These are phyloP conservation scores for Glyptemys insculpta DNA, from an alignment of 2,797 vertebrate genomes.

Conservation along the genomic window DNA sequence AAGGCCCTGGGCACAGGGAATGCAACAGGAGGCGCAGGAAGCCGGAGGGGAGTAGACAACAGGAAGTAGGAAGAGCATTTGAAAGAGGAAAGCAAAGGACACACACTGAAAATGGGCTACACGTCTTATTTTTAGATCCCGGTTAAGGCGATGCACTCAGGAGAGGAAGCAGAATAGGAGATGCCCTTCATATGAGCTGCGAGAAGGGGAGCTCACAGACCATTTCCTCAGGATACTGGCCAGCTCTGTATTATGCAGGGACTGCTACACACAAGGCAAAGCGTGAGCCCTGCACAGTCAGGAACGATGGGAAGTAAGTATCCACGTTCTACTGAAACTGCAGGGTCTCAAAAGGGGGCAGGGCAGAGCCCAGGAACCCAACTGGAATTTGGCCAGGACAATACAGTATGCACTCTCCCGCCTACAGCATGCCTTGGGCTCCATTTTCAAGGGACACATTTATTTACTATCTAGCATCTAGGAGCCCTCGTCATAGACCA, in stretches of 20 bases:
- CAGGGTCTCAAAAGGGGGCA: neutral
- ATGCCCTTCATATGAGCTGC: neutral
- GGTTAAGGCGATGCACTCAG: neutral
- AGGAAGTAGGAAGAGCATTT: neutral
- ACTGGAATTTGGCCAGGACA: neutral
- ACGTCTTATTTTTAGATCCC: neutral
- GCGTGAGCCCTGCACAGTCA: neutral
- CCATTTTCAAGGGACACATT: accelerated
- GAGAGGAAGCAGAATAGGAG: neutral
- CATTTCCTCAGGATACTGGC: neutral
- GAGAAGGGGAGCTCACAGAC: neutral
- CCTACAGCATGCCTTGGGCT: neutral
- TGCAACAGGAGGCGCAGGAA: neutral
- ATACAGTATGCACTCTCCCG: neutral
- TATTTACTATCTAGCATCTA: neutral
- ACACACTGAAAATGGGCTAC: neutral
- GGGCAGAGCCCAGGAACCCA: accelerated
- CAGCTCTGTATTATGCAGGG: neutral
- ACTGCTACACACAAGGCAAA: neutral
- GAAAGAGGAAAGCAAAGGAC: neutral
- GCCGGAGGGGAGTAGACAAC: neutral
- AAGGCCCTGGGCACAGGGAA: neutral
- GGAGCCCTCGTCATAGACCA: neutral
- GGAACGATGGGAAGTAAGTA: neutral
- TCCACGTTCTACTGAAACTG: neutral